Evolutionary conservation across 2,113 vertebrate genomes (phyloP), one percentile per base, ranked within the genome.

Genomic region (Vireo altiloquus): DNA sequence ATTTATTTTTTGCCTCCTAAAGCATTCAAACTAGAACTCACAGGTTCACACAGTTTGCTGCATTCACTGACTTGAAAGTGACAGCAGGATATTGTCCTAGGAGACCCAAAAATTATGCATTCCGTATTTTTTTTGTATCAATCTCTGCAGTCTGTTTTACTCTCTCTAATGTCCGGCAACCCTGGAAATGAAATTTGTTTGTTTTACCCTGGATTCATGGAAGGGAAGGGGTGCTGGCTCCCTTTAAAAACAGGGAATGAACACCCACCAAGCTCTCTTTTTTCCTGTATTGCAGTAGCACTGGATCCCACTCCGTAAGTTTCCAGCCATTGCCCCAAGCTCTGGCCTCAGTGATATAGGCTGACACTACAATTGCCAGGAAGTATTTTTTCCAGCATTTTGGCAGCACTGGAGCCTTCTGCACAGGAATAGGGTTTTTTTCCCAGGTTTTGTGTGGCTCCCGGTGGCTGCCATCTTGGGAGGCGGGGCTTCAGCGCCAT

Each of bases 301-400:
- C 13, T 59, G 64, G 28, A n/a, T 18, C 28, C 15, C 6, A 10
- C 8, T 27, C 42, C 17, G 5, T 12, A 11, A 9, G 3, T 49
- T 40, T 40, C 15, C 23, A 69, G 11, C 18, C 0, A 0, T 7
- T 33, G 28, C 14, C 22, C 35, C 35, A 49, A 18, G 28, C 23
- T 40, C 35, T 11, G 18, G 42, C 9, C 6, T 4, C 9, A 8
- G 17, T 0, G 1, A 7, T 9, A 40, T 28, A 7, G 15, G 4
- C 14, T 30, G 16, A 42, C 15, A 28, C 28, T 57, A 17, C 22
- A 39, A 22, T 5, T 39, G 18, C 28, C 23, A 19, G 27, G 27
- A 44, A 18, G 7, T n/a, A n/a, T 6, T 37, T 44, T 42, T 47
- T 7, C 9, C 50, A 24, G 61, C 2, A 2, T 66, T 46, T 46